Percentiles rank a stretch among this genome's conserved stretches.
These are phyloP conservation scores for Tichodroma muraria DNA, from an alignment of 2,113 vertebrate species.

Conservation along the genomic window DNA sequence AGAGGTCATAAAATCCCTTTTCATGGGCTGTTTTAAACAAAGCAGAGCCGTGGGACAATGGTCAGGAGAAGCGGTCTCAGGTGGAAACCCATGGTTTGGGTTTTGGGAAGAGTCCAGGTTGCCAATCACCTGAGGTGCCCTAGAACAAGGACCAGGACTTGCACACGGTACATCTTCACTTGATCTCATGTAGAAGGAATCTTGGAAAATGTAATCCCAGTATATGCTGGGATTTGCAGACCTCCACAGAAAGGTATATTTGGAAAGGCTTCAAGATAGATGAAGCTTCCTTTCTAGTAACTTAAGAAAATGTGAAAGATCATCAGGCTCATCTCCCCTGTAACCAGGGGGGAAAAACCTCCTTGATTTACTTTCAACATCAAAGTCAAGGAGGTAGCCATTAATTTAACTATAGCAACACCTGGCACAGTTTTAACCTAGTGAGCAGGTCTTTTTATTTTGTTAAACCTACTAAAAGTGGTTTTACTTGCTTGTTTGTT, in stretches of 20 bases:
- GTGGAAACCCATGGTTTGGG: background rate
- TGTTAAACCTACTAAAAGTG: background rate
- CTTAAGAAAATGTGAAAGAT: background rate
- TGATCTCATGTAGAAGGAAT: slow-evolving; percentile 11
- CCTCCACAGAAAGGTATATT: background rate
- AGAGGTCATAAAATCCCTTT: background rate
- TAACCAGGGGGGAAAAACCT: background rate
- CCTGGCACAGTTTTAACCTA: background rate
- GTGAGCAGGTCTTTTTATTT: background rate
- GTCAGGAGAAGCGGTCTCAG: background rate
- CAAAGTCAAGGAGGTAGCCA: background rate
- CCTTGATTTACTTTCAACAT: background rate
- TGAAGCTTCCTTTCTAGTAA: background rate
- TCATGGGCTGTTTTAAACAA: background rate
- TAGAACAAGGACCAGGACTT: background rate
- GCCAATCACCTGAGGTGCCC: background rate
- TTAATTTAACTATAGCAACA: background rate
- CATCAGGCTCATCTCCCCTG: background rate
- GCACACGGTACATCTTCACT: background rate
- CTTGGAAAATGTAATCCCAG: background rate
- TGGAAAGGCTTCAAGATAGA: background rate
- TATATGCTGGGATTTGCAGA: slow-evolving; percentile 16
- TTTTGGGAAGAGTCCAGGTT: background rate
- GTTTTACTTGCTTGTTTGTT: background rate
- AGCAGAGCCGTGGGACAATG: background rate